Percentiles rank a stretch among this genome's conserved stretches.
Evolutionary conservation across 2,888 invertebrate genomes (phyloP).

Genomic region (Cloeon dipterum): DNA sequence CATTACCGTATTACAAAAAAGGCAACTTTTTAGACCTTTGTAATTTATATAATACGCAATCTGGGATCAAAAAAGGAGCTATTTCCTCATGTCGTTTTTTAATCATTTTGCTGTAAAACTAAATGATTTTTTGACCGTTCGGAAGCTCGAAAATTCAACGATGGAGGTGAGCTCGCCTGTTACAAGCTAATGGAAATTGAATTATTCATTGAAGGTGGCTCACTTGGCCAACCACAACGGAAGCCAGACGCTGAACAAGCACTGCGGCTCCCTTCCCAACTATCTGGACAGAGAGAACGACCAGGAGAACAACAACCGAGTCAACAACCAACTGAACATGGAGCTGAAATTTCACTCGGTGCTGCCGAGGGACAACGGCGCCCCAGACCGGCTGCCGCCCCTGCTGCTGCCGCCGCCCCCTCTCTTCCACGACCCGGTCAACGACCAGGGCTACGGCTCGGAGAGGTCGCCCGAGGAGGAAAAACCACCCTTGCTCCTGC

Average conservation of each 20-base stretch:
- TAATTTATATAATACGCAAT: no score
- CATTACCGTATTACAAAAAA: no score
- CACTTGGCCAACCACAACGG: no score
- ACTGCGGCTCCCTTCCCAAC: constrained; percentile 40
- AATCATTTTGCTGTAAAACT: no score
- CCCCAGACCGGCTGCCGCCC: not conserved
- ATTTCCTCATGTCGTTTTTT: no score
- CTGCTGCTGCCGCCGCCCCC: not conserved
- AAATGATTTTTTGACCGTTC: no score
- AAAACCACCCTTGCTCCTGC: constrained; percentile 36
- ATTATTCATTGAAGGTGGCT: no score
- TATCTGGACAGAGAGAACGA: constrained; percentile 34
- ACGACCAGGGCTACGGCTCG: constrained; percentile 51
- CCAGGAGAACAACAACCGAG: constrained; percentile 17
- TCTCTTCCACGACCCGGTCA: not conserved
- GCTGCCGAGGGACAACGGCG: not conserved
- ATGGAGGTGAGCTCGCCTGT: no score
- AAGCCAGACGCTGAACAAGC: constrained; percentile 15
- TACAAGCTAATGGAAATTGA: no score
- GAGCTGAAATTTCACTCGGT: constrained; percentile 3
- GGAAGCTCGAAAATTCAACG: no score
- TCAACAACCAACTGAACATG: constrained; percentile 1
- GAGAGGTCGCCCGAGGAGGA: constrained; percentile 58
- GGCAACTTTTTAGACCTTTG: no score
- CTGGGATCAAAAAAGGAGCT: no score